A percentile compares a stretch with the other conserved stretches of the same genome.
Conservation (phyloP, 1,140 invertebrate genomes). For the Aphidius gifuensis region DNA sequence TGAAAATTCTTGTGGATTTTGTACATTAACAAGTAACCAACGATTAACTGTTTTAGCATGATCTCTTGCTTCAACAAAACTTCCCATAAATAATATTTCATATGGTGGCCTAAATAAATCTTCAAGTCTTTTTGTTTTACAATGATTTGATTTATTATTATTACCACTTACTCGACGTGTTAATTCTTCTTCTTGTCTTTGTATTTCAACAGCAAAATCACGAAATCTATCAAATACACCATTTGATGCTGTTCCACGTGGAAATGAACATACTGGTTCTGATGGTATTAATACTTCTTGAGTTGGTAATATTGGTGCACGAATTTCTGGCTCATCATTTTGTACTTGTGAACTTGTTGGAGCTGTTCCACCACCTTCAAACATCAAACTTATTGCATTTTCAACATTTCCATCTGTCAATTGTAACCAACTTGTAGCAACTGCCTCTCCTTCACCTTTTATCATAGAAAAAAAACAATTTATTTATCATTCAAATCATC, state of each 20-base stretch:
- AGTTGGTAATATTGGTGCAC: conserved; percentile 66
- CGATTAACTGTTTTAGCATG: conserved; percentile 61
- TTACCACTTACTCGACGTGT: conserved; percentile 37
- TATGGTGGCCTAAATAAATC: conserved; percentile 75
- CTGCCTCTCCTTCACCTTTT: conserved; percentile 41
- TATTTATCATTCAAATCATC: neutral
- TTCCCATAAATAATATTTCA: conserved; percentile 68
- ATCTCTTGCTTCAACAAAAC: conserved; percentile 65
- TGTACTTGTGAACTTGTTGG: conserved; percentile 27
- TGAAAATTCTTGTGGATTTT: conserved; percentile 72
- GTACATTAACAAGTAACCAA: conserved; percentile 78
- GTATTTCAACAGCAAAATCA: conserved; percentile 65
- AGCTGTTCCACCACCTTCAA: conserved; percentile 38
- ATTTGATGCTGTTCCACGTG: conserved; percentile 50
- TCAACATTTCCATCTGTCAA: conserved; percentile 51
- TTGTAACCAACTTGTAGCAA: conserved; percentile 43
- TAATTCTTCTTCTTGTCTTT: conserved; percentile 57
- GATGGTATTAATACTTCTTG: conserved; percentile 57
- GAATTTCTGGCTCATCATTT: conserved; percentile 50
- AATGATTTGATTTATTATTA: conserved; percentile 43
- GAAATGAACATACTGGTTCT: conserved; percentile 47
- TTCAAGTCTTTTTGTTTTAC: conserved; percentile 61
- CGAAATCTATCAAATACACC: conserved; percentile 67
- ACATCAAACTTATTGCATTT: conserved; percentile 47
- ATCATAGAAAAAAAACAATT: conserved; percentile 18